Conservation (phyloP, 2,797 vertebrate species). For the Ciconia nigra region DNA sequence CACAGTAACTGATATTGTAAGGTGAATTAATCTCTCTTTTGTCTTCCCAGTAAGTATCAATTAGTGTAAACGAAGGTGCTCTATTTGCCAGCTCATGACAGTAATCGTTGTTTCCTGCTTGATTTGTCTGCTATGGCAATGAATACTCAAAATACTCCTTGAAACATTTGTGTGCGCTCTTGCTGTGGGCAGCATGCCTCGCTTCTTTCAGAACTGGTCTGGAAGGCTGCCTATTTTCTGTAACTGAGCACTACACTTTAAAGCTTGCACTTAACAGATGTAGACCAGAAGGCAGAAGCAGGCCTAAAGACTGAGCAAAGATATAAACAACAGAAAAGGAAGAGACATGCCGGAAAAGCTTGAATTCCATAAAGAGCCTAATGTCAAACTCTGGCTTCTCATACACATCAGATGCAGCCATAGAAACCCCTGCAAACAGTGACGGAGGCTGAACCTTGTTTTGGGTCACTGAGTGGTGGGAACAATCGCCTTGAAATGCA, state of each 20-base stretch:
- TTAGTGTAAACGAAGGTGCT: background rate
- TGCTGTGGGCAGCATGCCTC: background rate
- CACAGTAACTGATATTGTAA: background rate
- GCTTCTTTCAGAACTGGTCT: background rate
- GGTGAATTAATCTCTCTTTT: constrained; percentile 8
- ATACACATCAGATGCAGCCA: background rate
- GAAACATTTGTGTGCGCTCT: background rate
- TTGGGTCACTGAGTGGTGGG: background rate
- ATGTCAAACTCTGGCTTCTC: background rate
- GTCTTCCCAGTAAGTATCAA: constrained; percentile 11
- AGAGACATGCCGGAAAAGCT: background rate
- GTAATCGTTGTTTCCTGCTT: constrained; percentile 8
- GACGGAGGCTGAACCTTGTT: background rate
- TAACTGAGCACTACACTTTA: background rate
- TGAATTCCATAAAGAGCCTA: background rate
- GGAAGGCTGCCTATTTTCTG: background rate
- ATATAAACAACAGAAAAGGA: background rate
- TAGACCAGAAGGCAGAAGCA: background rate
- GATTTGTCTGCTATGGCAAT: background rate
- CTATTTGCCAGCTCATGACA: background rate
- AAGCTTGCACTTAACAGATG: background rate
- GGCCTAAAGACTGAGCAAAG: background rate
- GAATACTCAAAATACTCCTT: constrained; percentile 3
- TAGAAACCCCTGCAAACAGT: background rate
- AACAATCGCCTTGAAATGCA: background rate